Evolutionary conservation across 2,113 vertebrate genomes (phyloP).

Genomic region (Dicaeum eximium): DNA sequence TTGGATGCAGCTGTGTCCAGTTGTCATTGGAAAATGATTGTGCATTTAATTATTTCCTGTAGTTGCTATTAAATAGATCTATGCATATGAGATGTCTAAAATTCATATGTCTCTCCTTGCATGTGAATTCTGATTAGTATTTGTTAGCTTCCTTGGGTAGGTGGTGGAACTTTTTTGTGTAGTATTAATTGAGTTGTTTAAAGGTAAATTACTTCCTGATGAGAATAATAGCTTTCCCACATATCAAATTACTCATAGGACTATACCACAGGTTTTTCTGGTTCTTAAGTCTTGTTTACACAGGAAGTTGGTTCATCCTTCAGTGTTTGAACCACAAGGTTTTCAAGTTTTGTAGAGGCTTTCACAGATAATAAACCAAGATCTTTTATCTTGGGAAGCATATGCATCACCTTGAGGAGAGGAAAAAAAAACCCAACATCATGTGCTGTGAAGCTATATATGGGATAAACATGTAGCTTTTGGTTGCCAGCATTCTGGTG

Average conservation of each 20-base stretch:
- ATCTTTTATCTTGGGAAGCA: not conserved
- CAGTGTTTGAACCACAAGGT: not conserved
- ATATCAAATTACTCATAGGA: not conserved
- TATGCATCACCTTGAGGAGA: not conserved
- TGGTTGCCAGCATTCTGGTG: not conserved
- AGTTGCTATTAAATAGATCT: not conserved
- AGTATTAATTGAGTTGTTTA: not conserved
- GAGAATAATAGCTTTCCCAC: not conserved
- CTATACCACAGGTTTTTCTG: not conserved
- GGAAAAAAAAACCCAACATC: not conserved
- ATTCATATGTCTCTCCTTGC: not conserved
- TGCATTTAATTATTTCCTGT: not conserved
- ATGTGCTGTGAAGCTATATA: not conserved
- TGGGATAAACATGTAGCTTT: not conserved
- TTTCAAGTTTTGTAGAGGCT: not conserved
- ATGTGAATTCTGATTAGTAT: not conserved
- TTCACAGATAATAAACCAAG: not conserved
- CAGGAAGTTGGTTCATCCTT: not conserved
- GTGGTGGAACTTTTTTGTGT: not conserved
- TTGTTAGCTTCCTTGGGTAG: not conserved
- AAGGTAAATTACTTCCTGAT: not conserved
- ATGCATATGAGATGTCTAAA: not conserved
- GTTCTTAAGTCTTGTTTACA: constrained; percentile 5
- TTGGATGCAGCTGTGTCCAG: not conserved
- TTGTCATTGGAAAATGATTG: not conserved